These are phyloP conservation scores for Dicrurus megarhynchus DNA, from an alignment of 2,113 vertebrate genomes.

Conservation along the genomic window DNA sequence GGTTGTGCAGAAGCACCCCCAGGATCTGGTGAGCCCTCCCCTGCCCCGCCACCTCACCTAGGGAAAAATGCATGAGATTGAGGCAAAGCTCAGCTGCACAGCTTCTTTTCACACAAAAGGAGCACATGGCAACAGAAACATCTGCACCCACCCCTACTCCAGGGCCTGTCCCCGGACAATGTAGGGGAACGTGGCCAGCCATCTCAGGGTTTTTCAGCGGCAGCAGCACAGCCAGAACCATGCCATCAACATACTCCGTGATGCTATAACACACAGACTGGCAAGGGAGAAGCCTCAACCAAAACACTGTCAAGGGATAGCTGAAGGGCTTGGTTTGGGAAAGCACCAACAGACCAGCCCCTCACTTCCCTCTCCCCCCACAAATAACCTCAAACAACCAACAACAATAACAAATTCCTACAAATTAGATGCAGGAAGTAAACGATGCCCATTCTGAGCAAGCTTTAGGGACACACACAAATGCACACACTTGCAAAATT, in stretches of 20 bases:
- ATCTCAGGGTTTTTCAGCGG: neutral
- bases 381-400: neutral
- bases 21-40: neutral
- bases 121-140: neutral
- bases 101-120: neutral
- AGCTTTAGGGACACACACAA: neutral
- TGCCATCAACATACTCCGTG: neutral
- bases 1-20: neutral
- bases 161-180: neutral
- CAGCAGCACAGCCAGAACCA: neutral
- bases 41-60: neutral
- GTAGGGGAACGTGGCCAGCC: neutral
- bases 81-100: neutral
- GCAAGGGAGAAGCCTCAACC: neutral
- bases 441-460: accelerated
- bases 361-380: accelerated
- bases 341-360: neutral
- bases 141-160: neutral
- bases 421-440: neutral
- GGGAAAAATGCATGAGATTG: accelerated
- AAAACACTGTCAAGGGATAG: neutral
- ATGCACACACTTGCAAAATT: neutral
- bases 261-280: neutral
- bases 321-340: neutral
- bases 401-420: neutral